Conservation (phyloP, 1,140 invertebrate species). For the Halesus radiatus region DNA sequence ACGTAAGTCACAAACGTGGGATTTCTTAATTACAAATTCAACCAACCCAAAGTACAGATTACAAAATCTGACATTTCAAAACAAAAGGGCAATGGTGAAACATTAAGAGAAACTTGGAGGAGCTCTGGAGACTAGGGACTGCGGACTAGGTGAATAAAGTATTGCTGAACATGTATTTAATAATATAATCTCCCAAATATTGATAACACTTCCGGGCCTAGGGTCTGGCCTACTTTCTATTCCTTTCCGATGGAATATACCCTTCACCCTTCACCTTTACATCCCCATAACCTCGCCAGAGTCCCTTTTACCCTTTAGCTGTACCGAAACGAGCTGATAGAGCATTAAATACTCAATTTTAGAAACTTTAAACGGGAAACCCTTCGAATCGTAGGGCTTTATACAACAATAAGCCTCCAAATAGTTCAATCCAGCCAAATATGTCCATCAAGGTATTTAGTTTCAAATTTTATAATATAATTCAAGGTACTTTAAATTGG, state of each 20-base stretch:
- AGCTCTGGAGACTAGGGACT: too few species aligned
- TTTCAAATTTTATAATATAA: too few species aligned
- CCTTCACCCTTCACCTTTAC: neutral
- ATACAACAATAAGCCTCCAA: neutral
- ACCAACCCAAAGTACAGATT: too few species aligned
- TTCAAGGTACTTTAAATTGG: too few species aligned
- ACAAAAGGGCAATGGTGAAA: too few species aligned
- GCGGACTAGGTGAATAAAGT: neutral
- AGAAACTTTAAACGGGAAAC: constrained; percentile 1
- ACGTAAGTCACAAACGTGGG: too few species aligned
- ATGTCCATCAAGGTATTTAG: neutral
- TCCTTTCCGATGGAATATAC: too few species aligned
- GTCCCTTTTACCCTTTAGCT: constrained; percentile 13
- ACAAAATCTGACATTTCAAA: too few species aligned
- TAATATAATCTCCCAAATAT: constrained; percentile 20
- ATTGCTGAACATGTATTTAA: constrained; percentile 1
- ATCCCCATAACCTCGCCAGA: neutral
- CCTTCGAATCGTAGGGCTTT: neutral
- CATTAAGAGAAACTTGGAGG: too few species aligned
- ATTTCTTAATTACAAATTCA: too few species aligned
- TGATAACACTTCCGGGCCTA: constrained; percentile 29
- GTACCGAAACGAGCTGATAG: constrained; percentile 14
- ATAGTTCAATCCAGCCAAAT: neutral
- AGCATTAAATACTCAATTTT: constrained; percentile 24
- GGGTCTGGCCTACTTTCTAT: neutral